Percentiles rank a stretch among this genome's conserved stretches.
Conservation (phyloP, 1,140 invertebrate genomes). For the Anastrepha obliqua region DNA sequence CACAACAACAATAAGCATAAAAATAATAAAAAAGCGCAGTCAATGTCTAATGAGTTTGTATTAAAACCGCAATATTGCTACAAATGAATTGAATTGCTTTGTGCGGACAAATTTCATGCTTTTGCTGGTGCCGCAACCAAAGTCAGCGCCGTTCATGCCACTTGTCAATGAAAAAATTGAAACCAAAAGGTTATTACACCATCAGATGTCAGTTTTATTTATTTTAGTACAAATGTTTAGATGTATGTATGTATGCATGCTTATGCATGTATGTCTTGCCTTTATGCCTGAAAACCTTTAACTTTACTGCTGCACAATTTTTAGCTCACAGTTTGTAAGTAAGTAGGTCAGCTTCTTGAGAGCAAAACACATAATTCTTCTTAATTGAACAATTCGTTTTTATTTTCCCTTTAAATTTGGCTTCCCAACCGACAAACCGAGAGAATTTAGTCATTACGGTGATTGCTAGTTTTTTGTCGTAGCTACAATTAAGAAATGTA, state of each 20-base stretch:
- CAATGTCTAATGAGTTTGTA: conserved; percentile 41
- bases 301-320: neutral
- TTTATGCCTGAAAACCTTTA: neutral
- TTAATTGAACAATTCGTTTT: conserved; percentile 11
- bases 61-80: conserved; percentile 41
- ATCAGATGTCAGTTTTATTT: conserved; percentile 43
- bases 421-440: neutral
- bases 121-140: neutral
- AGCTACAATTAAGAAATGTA: no score
- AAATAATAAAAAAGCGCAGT: neutral
- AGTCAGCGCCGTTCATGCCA: neutral
- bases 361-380: conserved; percentile 6
- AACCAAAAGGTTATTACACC: conserved; percentile 36
- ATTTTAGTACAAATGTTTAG: conserved; percentile 9
- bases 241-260: neutral
- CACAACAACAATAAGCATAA: neutral
- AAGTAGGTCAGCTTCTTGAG: conserved; percentile 35
- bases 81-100: conserved; percentile 33
- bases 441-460: no score
- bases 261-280: neutral
- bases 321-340: neutral
- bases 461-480: no score
- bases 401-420: neutral
- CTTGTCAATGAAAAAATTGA: conserved; percentile 42
- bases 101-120: conserved; percentile 23